phyloP scores from a whole-genome alignment of 2,113 vertebrate species.

The Erpornis zantholeuca region DNA sequence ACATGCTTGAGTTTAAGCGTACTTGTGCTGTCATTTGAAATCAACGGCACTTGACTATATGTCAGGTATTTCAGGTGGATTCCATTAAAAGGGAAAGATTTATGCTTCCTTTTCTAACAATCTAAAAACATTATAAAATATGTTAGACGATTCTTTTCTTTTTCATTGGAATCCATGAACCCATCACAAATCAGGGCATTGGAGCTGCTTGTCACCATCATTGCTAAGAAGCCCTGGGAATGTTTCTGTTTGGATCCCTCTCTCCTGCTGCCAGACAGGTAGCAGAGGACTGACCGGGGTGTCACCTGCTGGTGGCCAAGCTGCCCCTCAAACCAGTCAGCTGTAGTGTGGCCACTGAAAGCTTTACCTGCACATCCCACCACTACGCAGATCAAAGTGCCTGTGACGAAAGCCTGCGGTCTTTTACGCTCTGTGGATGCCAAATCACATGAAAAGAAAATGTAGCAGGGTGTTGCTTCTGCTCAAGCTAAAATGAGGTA shows the following conservation, averaged over 20 bases:
- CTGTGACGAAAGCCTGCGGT: accelerated
- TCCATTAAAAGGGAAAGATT: conserved; percentile 5
- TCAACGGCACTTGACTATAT: neutral
- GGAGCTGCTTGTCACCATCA: neutral
- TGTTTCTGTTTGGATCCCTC: neutral
- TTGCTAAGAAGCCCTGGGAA: neutral
- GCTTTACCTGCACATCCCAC: neutral
- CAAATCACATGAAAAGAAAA: neutral
- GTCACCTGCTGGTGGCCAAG: neutral
- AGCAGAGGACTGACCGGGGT: accelerated
- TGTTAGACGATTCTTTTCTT: neutral
- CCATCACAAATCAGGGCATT: neutral
- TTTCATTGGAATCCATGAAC: neutral
- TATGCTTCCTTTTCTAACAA: neutral
- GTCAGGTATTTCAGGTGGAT: neutral
- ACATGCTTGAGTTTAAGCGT: neutral
- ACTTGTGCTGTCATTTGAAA: neutral
- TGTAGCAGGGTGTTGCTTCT: neutral
- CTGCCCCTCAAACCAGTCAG: neutral
- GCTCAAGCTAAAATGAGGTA: neutral
- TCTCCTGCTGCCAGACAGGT: neutral
- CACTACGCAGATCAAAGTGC: accelerated
- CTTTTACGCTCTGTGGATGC: neutral
- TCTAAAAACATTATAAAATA: neutral
- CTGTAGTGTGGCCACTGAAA: neutral